Base-by-base conservation (phyloP, 2,113 vertebrate genomes). In the Prinia subflava region DNA sequence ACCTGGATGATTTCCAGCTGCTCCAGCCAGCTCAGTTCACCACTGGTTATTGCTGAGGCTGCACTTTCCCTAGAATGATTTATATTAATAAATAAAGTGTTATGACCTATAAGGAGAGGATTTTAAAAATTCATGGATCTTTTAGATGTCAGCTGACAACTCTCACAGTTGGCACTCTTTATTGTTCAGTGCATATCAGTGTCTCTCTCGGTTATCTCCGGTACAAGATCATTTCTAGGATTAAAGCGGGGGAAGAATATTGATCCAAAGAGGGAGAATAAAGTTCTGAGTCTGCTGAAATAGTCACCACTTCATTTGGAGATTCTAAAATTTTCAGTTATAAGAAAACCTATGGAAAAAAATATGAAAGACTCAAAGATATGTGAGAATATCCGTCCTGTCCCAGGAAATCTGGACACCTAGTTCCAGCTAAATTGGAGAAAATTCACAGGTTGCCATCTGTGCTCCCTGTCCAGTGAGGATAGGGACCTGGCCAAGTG, bases 381-480 rank as follows among this genome's bases (percentile, higher is more conserved):
- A 78, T 0, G 0, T 49, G 23, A 20, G n/a, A 44, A 94, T 93
- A 73, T 27, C 31, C 16, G n/a, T 30, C 31, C 20, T 64, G 39
- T 75, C 89, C 76, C 56, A 81, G 76, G 68, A 88, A 86, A 87
- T 71, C 56, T 81, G 71, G 42, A 50, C 33, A 41, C 85, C 52
- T 52, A 63, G 22, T 44, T 93, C 28, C 64, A 83, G 56, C 39
- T 93, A 53, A 90, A 94, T 68, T 96, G 88, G 76, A 95, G 69
- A 69, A 77, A 82, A 93, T 86, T 60, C 82, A 93, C 75, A 88
- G 79, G 85, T 90, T 95, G 52, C 82, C 93, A 92, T 90, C 82
- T 95, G 82, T 56, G 68, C 75, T 91, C 71, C 31, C 50, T 63
- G 55, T 39, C 84, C 80, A 55, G 52, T 68, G 83, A 83, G 79